Evolutionary conservation across 2,888 invertebrate genomes (phyloP).

Genomic region (Leucozona laternaria): DNA sequence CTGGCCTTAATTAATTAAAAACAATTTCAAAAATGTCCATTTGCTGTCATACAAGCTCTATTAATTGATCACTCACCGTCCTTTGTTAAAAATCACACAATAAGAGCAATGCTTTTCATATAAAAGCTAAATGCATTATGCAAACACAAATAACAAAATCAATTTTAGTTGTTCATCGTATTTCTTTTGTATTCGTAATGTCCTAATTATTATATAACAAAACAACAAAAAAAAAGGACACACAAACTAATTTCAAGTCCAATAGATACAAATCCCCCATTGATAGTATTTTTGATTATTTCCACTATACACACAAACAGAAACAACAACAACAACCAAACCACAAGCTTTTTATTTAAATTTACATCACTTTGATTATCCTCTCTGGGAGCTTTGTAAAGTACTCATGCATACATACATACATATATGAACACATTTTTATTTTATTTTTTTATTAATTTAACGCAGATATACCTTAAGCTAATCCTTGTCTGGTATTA

Average conservation of each 20-base stretch:
- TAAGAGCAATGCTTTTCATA: neutral
- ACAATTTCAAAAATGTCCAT: neutral
- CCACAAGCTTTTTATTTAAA: conserved; percentile 58
- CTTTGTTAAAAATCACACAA: conserved; percentile 1
- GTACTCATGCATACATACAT: conserved; percentile 5
- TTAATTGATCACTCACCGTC: neutral
- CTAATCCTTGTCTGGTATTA: conserved; percentile 31
- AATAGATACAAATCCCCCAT: conserved; percentile 11
- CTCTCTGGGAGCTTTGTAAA: conserved; percentile 29
- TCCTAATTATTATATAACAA: conserved; percentile 6
- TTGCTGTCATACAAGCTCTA: neutral
- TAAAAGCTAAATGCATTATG: neutral
- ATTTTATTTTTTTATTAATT: conserved; percentile 26
- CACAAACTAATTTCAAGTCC: conserved; percentile 4
- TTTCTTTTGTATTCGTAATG: conserved; percentile 4
- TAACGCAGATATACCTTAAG: conserved; percentile 19
- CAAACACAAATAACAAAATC: neutral
- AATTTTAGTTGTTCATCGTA: neutral
- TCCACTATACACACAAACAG: neutral
- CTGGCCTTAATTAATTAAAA: no score
- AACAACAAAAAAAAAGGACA: neutral
- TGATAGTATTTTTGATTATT: conserved; percentile 9
- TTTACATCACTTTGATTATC: conserved; percentile 56
- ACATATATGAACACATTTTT: neutral
- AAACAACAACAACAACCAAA: neutral